Base-by-base conservation (phyloP, 2,888 invertebrate species). In the Agrilus biguttatus region DNA sequence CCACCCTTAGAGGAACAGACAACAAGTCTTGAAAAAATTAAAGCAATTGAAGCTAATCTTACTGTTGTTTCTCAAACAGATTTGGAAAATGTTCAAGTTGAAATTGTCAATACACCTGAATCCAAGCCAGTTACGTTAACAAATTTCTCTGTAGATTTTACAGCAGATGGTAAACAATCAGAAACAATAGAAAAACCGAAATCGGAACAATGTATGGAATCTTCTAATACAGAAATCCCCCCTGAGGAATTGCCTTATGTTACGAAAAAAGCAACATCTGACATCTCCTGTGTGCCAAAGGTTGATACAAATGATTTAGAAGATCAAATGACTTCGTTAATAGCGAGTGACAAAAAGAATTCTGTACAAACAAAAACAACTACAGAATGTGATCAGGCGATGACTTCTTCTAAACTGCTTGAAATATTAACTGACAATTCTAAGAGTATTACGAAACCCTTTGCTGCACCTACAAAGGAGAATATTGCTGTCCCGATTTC, bases 41-140 rank as follows among this genome's bases (percentile, higher is more conserved):
- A 73, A 36, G 68, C 68, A 55, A 66, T 70, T 1, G 72, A 75
- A 60, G 71, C 72, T 63, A 75, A 74, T 67, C 68, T 75, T 65
- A 74, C 74, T 54, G 73, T 74, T 4, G 60, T 63, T 36, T 65
- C 68, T 10, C 63, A 65, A 46, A 59, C 59, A 48, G 63, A 61
- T 52, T 51, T 66, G 40, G 61, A 56, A 4, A 61, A 66, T 41
- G 56, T 57, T 17, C 74, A 75, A 55, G 71, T 69, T 1, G 69
- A 74, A 13, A 75, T 75, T 55, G 71, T 74, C 7, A 68, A 72
- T 35, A 21, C 40, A 19, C 32, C 43, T 28, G 33, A 12, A n/a
- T 54, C 55, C 21, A 62, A 60, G 49, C 58, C 60, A 0, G 52
- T 59, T 10, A 63, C 56, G 8, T 47, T 65, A 14, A 53, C 59